Evolutionary conservation across 64 coral and sea anemone species (phyloP), one percentile per base, ranked within the genome.

Genomic region (Dendrophyllia cribrosa): DNA sequence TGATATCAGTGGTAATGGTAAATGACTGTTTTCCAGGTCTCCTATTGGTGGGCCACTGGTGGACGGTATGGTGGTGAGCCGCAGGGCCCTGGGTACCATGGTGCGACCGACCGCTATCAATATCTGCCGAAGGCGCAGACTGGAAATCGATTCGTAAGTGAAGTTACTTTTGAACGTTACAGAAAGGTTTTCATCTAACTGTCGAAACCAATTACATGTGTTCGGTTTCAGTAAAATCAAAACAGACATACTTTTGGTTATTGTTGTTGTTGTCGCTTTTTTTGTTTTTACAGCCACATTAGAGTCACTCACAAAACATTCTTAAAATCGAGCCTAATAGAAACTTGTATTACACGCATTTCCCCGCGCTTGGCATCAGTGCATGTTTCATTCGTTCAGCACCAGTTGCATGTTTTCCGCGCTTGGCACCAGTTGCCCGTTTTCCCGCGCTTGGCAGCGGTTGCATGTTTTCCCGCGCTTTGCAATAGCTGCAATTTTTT

Each of bases 71-170:
- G 97, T 99, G 7, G 97, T 99, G 3, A 96, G 97, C 45, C 97
- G 94, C 24, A 84, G 97, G 26, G 88, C 89, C 45, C 88, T 98
- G 91, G 97, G 97, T 84, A 82, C 87, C 22, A 98, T 98, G 97
- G 88, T 98, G 7, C 94, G 94, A 20, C 97, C 96, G 61, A 98
- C 97, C 51, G 97, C 94, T 70, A 66, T 98, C 78, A 98, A 98
- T 61, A 96, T 98, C 56, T 87, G 87, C 47, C 90, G 93, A 64
- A 82, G 97, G 90, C 90, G 97, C 48, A 76, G 97, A 87, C 76
- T 98, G 45, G 94, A 98, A 59, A 98, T 98, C 61, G 97, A 98
- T 88, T 88, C 91, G 97, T 98, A 93, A 98, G 97, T 96, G 22
- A 14, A 23, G 11, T 25, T 20, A 6, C 62, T 70, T 78, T 50